These are phyloP conservation scores for Tragelaphus strepsiceros DNA, from an alignment of 2,113 vertebrate genomes.

Conservation along the genomic window DNA sequence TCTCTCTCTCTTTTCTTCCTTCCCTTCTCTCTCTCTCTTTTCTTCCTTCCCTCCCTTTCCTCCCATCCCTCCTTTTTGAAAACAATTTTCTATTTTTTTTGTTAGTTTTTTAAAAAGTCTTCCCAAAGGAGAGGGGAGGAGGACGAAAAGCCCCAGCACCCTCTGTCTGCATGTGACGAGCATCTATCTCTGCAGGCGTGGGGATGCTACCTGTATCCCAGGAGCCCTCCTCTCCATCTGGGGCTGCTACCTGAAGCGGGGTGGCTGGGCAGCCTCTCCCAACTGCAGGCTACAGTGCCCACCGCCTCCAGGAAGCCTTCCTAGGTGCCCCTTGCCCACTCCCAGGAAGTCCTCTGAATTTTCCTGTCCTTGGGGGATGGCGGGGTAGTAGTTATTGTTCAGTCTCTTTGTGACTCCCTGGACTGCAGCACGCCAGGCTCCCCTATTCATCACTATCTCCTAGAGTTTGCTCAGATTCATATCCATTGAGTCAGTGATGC, in stretches of 20 bases:
- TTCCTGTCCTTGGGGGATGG: no score
- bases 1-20: no score
- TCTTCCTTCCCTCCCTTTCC: background rate
- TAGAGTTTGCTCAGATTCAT: background rate
- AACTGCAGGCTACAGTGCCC: background rate
- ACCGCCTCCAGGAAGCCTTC: background rate
- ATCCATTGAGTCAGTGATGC: background rate
- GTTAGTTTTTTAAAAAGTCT: conserved; percentile 41
- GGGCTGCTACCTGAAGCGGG: background rate
- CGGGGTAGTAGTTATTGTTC: background rate
- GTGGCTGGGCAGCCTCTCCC: no score
- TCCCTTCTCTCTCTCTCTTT: accelerated
- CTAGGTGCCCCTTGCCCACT: background rate
- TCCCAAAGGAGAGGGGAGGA: conserved; percentile 46
- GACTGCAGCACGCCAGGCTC: background rate
- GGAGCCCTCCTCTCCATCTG: no score
- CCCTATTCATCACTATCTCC: background rate
- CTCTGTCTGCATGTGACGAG: conserved; percentile 55
- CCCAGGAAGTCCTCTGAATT: no score
- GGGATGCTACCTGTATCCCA: background rate
- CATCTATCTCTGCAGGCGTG: background rate
- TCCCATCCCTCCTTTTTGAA: background rate
- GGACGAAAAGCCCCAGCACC: conserved; percentile 31
- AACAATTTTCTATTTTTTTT: background rate
- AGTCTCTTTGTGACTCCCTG: background rate